A percentile compares a stretch with the other conserved stretches of the same genome.
These are phyloP conservation scores for Sanderia malayensis DNA, from an alignment of 30 jellyfish, hydroid and myxozoan species.

Conservation along the genomic window DNA sequence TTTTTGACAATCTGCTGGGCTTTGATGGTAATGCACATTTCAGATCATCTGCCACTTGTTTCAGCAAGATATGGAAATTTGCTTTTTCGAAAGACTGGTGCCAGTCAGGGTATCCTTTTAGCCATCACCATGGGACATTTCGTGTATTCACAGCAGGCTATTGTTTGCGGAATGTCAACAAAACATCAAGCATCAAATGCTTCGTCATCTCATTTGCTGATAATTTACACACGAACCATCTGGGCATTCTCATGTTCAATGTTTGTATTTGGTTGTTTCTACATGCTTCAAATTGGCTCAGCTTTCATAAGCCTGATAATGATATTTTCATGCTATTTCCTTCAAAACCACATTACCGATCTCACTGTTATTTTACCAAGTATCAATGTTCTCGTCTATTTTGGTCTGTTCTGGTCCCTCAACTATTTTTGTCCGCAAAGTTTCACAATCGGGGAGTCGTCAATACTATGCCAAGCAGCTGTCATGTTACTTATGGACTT, in stretches of 20 bases:
- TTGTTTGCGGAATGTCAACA: neutral
- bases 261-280: constrained; percentile 21
- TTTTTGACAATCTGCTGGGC: too few relatives aligned
- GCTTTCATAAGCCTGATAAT: constrained; percentile 41
- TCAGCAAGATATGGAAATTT: too few relatives aligned
- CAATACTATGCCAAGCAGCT: constrained; percentile 40
- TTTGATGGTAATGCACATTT: too few relatives aligned
- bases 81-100: too few relatives aligned
- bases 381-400: constrained; percentile 16
- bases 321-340: constrained; percentile 35
- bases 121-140: constrained; percentile 1
- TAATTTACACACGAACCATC: constrained; percentile 8
- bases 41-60: too few relatives aligned
- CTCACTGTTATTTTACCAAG: constrained; percentile 23
- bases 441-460: constrained; percentile 67
- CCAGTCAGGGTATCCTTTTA: constrained; percentile 34
- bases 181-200: neutral
- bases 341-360: constrained; percentile 49
- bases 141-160: constrained; percentile 3
- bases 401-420: constrained; percentile 6
- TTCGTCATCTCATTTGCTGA: neutral
- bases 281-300: constrained; percentile 22
- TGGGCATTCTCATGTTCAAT: constrained; percentile 37
- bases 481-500: constrained; percentile 24
- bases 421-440: constrained; percentile 45